Evolutionary conservation across 2,797 vertebrate genomes (phyloP).

Genomic region (Sternotherus odoratus): DNA sequence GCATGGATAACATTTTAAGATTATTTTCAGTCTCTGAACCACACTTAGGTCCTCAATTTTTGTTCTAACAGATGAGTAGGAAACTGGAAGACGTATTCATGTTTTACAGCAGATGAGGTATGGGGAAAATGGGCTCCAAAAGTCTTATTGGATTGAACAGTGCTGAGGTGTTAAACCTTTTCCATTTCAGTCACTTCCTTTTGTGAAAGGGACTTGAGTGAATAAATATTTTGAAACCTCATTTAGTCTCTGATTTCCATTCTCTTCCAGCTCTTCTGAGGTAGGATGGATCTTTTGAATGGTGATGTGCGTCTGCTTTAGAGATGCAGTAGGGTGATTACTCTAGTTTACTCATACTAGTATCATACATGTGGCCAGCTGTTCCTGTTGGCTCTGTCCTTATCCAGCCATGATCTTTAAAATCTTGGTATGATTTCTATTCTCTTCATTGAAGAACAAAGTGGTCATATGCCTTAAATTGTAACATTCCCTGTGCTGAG

Average conservation of each 20-base stretch:
- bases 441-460: not conserved
- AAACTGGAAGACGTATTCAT: constrained; percentile 33
- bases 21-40: constrained; percentile 45
- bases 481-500: not conserved
- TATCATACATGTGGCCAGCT: not conserved
- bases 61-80: not conserved
- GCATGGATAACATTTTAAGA: constrained; percentile 26
- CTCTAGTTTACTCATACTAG: not conserved
- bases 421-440: not conserved
- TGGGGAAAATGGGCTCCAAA: not conserved
- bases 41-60: not conserved
- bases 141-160: not conserved
- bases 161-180: not conserved
- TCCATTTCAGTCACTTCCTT: not conserved
- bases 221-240: not conserved
- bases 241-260: not conserved
- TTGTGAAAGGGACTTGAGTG: not conserved
- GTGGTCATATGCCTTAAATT: not conserved
- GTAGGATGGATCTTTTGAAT: not conserved
- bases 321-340: not conserved
- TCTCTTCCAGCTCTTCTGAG: not conserved
- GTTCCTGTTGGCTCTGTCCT: not conserved
- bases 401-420: not conserved
- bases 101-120: constrained; percentile 11
- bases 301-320: not conserved